Base-by-base conservation (phyloP, 2,797 vertebrate genomes). In the Cossypha heuglini region DNA sequence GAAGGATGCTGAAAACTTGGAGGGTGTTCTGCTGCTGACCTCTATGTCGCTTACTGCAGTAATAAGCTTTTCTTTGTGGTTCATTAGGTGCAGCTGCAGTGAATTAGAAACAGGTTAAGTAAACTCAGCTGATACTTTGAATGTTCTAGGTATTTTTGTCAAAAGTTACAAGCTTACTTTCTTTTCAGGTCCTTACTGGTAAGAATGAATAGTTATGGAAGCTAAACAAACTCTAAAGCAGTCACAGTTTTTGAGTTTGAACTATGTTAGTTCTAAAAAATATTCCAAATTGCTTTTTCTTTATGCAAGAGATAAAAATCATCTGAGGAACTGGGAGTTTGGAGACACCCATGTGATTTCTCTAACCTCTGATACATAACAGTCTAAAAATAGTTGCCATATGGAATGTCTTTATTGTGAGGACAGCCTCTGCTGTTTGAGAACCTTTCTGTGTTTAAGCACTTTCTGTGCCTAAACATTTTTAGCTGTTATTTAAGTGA, bases 381-480 rank as follows among this genome's bases (percentile, higher is more conserved):
- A 68, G 58, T 71, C 83, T 92, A 94, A 94, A 94, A 95, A 92
- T 94, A 95, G 55, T 81, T 94, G 51, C 95, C 92, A 92, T 96
- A 94, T 95, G 95, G 94, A 33, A 82, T 90, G 48, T 73, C 92
- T 93, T 72, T 84, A 86, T 83, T 81, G 76, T 81, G 90, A 90
- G 86, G 88, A 92, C 80, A 90, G 93, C 40, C 63, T 95, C 79
- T 91, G 82, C 85, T 94, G 37, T 79, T 81, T 86, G 58, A 72
- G 62, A 93, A 86, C 83, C 93, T 90, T 91, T 52, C 68, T 90
- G 48, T 92, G 49, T 88, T 64, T 33, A 74, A 91, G 82, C 54
- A 94, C 87, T 94, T 93, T 75, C 49, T 95, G 88, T 96, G 51
- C 94, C 80, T 90, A 88, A 95, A 68, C 69, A 58, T 94, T 91